Conservation (phyloP, 2,888 invertebrate genomes). For the Meganola albula region DNA sequence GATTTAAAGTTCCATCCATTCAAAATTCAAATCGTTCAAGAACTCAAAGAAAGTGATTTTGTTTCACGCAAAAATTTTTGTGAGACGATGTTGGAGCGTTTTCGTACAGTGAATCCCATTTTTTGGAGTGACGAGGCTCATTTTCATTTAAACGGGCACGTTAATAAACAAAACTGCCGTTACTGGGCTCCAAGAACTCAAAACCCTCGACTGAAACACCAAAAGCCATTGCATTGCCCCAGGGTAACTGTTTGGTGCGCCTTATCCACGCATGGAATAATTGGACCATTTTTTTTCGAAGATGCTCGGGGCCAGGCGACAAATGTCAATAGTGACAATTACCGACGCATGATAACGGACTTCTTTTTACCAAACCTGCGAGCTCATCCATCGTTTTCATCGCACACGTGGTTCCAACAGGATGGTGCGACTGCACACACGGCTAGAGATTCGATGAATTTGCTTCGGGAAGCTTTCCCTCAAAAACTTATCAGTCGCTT, state of each 20-base stretch:
- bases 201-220: constrained; percentile 19
- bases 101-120: constrained; percentile 6
- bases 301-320: constrained; percentile 17
- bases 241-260: constrained; percentile 26
- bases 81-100: constrained; percentile 6
- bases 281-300: constrained; percentile 20
- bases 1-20: constrained; percentile 5
- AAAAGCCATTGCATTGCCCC: constrained; percentile 17
- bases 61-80: not conserved
- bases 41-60: constrained; percentile 2
- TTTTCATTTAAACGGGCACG: constrained; percentile 10
- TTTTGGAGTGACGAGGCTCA: constrained; percentile 13
- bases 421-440: constrained; percentile 15
- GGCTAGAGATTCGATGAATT: constrained; percentile 10
- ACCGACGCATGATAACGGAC: constrained; percentile 20
- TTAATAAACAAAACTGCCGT: constrained; percentile 9
- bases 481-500: constrained; percentile 18
- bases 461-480: constrained; percentile 17
- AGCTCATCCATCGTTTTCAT: constrained; percentile 18
- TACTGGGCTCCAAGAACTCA: constrained; percentile 3
- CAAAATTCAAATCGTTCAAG: constrained; percentile 7
- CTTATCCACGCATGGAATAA: constrained; percentile 19
- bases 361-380: constrained; percentile 21
- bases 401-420: constrained; percentile 22
- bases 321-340: constrained; percentile 15